A percentile compares a stretch with the other conserved stretches of the same genome.
phyloP scores from a whole-genome alignment of 2,888 invertebrate species.

The Vanessa cardui region DNA sequence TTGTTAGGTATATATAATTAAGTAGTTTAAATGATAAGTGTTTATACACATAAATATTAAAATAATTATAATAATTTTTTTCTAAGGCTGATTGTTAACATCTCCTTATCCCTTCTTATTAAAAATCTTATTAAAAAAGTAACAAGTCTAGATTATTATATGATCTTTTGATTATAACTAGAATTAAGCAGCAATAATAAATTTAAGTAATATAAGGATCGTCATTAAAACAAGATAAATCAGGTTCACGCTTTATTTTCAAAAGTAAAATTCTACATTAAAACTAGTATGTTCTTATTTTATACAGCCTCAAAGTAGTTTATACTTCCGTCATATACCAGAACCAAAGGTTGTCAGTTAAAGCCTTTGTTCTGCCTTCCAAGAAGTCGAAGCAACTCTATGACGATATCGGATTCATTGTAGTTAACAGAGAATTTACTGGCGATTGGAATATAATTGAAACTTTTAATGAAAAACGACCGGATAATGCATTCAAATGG shows the following conservation, averaged over 20 bases:
- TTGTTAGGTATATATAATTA: too few species aligned
- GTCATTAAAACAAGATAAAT: too few species aligned
- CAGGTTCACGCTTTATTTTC: not conserved
- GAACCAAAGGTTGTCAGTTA: slow-evolving; percentile 38
- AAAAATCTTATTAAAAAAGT: too few species aligned
- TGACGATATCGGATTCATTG: slow-evolving; percentile 65
- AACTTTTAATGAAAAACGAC: slow-evolving; percentile 49
- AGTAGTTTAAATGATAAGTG: too few species aligned
- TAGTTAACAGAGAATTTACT: slow-evolving; percentile 43
- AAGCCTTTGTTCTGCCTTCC: slow-evolving; percentile 57
- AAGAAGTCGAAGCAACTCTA: slow-evolving; percentile 52
- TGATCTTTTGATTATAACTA: too few species aligned
- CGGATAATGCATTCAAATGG: slow-evolving; percentile 57
- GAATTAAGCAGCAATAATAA: too few species aligned
- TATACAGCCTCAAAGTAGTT: slow-evolving; percentile 54
- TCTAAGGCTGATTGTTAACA: too few species aligned
- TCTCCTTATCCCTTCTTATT: too few species aligned
- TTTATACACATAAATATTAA: too few species aligned
- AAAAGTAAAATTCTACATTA: not conserved
- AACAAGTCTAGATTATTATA: too few species aligned
- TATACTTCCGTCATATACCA: slow-evolving; percentile 55
- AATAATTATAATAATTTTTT: too few species aligned
- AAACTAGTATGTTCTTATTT: not conserved
- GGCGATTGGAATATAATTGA: slow-evolving; percentile 48
- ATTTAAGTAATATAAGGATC: too few species aligned